Evolutionary conservation across 2,888 invertebrate species (phyloP).

Genomic region (Timandra comae): DNA sequence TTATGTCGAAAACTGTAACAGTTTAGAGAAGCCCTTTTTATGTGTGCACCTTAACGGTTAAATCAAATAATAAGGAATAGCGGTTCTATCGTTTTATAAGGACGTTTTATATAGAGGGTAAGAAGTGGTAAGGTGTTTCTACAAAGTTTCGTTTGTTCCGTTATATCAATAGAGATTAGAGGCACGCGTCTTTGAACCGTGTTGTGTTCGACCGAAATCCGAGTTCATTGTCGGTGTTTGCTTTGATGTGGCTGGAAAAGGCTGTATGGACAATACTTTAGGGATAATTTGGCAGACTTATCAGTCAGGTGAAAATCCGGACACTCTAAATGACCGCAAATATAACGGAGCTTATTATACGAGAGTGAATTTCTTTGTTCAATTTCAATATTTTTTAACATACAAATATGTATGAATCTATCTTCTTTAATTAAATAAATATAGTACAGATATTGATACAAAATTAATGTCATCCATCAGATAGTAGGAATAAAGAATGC

Average conservation of each 20-base stretch:
- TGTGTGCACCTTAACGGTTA: slow-evolving; percentile 64
- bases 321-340: slow-evolving; percentile 38
- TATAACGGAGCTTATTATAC: no score
- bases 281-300: slow-evolving; percentile 47
- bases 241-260: slow-evolving; percentile 72
- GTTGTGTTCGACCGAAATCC: slow-evolving; percentile 37
- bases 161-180: slow-evolving; percentile 73
- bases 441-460: no score
- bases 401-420: neutral
- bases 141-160: slow-evolving; percentile 56
- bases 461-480: slow-evolving; percentile 49
- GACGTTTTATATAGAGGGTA: slow-evolving; percentile 47
- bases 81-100: slow-evolving; percentile 64
- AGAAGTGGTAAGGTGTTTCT: slow-evolving; percentile 66
- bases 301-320: slow-evolving; percentile 58
- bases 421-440: neutral
- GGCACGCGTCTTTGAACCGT: slow-evolving; percentile 59
- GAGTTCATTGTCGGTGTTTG: slow-evolving; percentile 49
- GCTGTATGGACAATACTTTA: slow-evolving; percentile 47
- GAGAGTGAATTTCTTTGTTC: no score
- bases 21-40: slow-evolving; percentile 43
- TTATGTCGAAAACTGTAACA: slow-evolving; percentile 72
- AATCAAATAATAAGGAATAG: slow-evolving; percentile 56
- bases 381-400: slow-evolving; percentile 3
- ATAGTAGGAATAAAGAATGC: slow-evolving; percentile 25